phyloP scores from a whole-genome alignment of 2,113 vertebrate genomes.

The Pterocles burchelli region DNA sequence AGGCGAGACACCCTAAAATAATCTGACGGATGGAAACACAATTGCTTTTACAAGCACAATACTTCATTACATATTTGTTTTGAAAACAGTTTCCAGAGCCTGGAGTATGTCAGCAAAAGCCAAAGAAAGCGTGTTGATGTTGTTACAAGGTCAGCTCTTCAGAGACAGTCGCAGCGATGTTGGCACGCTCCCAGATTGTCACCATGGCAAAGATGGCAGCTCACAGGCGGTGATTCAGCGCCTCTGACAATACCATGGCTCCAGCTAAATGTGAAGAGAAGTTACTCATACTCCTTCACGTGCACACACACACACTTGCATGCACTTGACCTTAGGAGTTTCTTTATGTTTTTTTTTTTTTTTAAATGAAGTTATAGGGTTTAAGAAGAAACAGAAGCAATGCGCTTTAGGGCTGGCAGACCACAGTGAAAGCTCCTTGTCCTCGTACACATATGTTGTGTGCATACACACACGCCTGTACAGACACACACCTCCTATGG shows the following conservation, averaged over 20 bases:
- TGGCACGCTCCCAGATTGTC: conserved; percentile 65
- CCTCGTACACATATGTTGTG: not conserved
- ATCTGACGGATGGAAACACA: conserved; percentile 53
- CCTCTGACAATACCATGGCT: conserved; percentile 56
- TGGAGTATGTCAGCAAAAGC: conserved; percentile 70
- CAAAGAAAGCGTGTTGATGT: conserved; percentile 64
- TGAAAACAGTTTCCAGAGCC: conserved; percentile 72
- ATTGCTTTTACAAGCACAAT: conserved; percentile 70
- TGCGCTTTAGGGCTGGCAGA: not conserved
- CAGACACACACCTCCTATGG: not conserved
- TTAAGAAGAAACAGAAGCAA: not conserved
- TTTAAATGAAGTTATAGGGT: not conserved
- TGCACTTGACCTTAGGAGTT: not conserved
- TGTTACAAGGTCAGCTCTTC: conserved; percentile 74
- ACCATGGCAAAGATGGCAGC: conserved; percentile 51
- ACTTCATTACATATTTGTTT: conserved; percentile 72
- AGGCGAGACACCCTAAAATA: conserved; percentile 34
- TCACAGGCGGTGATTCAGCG: conserved; percentile 66
- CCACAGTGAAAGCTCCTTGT: not conserved
- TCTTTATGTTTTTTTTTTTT: not conserved
- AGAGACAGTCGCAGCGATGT: conserved; percentile 42
- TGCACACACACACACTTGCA: not conserved
- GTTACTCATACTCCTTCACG: not conserved
- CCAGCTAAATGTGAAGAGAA: conserved; percentile 8
- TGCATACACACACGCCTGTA: not conserved